These are phyloP conservation scores for Ascaphus truei DNA, from an alignment of 2,113 vertebrate species.

Conservation along the genomic window DNA sequence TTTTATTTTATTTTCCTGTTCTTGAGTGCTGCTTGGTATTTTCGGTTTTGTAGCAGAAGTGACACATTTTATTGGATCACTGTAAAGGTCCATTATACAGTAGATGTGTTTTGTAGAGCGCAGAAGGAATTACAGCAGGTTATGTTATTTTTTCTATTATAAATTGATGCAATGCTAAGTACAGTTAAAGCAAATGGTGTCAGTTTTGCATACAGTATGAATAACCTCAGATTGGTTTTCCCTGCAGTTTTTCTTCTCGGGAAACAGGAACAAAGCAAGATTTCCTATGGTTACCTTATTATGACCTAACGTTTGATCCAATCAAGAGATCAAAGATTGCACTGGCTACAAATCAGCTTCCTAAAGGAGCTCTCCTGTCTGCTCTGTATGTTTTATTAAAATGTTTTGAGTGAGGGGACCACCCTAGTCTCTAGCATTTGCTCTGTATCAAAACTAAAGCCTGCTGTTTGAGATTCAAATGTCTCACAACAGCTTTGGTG, in stretches of 20 bases:
- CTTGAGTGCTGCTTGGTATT: no score
- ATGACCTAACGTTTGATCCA: not conserved
- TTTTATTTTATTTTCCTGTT: conserved; percentile 12
- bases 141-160: not conserved
- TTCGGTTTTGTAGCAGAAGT: conserved; percentile 1
- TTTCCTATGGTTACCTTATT: not conserved
- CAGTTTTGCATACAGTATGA: conserved; percentile 3
- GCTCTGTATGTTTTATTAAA: no score
- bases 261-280: not conserved
- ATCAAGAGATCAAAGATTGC: not conserved
- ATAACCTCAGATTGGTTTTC: not conserved
- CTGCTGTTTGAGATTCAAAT: no score
- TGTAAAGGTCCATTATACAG: not conserved
- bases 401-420: no score
- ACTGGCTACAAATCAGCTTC: not conserved
- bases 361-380: not conserved
- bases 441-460: no score
- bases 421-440: no score
- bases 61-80: conserved; percentile 21
- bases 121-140: not conserved
- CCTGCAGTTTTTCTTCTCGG: not conserved
- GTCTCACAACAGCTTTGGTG: no score
- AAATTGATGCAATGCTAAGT: conserved; percentile 5
- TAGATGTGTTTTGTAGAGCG: not conserved
- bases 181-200: not conserved